Percentiles rank a stretch among this genome's conserved stretches.
phyloP scores from a whole-genome alignment of 2,888 invertebrate genomes.

The Drosophila stalkeri region DNA sequence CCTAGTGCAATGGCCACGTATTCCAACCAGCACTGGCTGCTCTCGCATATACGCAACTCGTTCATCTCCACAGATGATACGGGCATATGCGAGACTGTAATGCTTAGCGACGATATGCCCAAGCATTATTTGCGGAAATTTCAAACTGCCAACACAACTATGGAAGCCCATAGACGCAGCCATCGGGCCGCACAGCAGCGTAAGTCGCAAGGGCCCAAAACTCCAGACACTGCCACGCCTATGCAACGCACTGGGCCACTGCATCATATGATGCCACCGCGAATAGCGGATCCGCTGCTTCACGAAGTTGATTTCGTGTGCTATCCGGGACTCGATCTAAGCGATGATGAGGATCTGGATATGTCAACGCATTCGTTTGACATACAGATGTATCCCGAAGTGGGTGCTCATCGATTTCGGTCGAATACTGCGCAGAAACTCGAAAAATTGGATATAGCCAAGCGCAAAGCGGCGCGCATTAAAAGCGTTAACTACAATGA shows the following conservation, averaged over 20 bases:
- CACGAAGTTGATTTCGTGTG: slow-evolving; percentile 87
- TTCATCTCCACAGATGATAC: slow-evolving; percentile 98
- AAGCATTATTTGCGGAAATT: slow-evolving; percentile 86
- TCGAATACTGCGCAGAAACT: slow-evolving; percentile 95
- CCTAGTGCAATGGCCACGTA: slow-evolving; percentile 92
- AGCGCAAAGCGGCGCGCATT: slow-evolving; percentile 91
- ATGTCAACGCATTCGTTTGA: slow-evolving; percentile 90
- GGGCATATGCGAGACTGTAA: slow-evolving; percentile 96
- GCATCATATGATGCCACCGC: slow-evolving; percentile 36
- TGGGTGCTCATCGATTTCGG: slow-evolving; percentile 89
- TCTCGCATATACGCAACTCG: slow-evolving; percentile 96
- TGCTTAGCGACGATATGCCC: slow-evolving; percentile 92
- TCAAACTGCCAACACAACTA: slow-evolving; percentile 80
- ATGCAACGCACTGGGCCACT: slow-evolving; percentile 25
- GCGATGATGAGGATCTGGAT: slow-evolving; percentile 91
- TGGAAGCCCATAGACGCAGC: slow-evolving; percentile 46
- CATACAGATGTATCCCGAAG: slow-evolving; percentile 89
- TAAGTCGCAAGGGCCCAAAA: slow-evolving; percentile 27
- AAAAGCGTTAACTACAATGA: slow-evolving; percentile 86
- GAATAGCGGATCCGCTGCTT: slow-evolving; percentile 70
- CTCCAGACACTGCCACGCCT: slow-evolving; percentile 42
- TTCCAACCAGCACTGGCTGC: slow-evolving; percentile 96
- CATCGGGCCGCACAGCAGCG: slow-evolving; percentile 46
- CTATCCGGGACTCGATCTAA: slow-evolving; percentile 92
- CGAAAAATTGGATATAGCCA: slow-evolving; percentile 94